Percentiles rank a stretch among this genome's conserved stretches.
Conservation (phyloP, 1,140 invertebrate genomes). For the Cardiocondyla obscurior region DNA sequence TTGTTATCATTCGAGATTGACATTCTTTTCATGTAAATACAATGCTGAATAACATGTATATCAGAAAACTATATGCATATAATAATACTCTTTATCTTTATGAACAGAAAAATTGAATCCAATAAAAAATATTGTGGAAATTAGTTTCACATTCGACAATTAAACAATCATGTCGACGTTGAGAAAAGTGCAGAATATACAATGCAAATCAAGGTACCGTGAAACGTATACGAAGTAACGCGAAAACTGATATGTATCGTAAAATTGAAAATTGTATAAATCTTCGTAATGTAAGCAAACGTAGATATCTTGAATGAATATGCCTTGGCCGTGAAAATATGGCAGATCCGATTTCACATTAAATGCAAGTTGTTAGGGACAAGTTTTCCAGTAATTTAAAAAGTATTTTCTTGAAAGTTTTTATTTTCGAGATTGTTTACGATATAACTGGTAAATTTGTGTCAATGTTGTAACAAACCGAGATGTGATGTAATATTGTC, state of each 20-base stretch:
- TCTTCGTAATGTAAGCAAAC: slow-evolving; percentile 12
- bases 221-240: not conserved
- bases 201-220: not conserved
- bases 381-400: slow-evolving; percentile 51
- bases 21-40: slow-evolving; percentile 64
- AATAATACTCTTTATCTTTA: slow-evolving; percentile 55
- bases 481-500: slow-evolving; percentile 70
- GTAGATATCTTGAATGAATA: slow-evolving; percentile 54
- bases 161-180: not conserved
- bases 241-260: not conserved
- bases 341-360: slow-evolving; percentile 37
- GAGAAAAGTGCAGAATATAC: not conserved
- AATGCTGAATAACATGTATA: slow-evolving; percentile 63
- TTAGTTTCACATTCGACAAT: not conserved
- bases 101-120: slow-evolving; percentile 34
- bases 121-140: slow-evolving; percentile 50
- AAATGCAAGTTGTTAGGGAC: slow-evolving; percentile 51
- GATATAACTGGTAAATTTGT: slow-evolving; percentile 37
- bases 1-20: slow-evolving; percentile 62
- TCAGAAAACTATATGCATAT: slow-evolving; percentile 45
- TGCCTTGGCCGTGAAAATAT: slow-evolving; percentile 45
- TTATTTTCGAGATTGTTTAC: slow-evolving; percentile 47
- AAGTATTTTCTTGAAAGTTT: slow-evolving; percentile 59
- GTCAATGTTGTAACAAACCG: slow-evolving; percentile 54
- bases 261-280: slow-evolving; percentile 20